Evolutionary conservation across 2,888 invertebrate species (phyloP), one percentile per base, ranked within the genome.

Genomic region (Reticulitermes lucifugus): DNA sequence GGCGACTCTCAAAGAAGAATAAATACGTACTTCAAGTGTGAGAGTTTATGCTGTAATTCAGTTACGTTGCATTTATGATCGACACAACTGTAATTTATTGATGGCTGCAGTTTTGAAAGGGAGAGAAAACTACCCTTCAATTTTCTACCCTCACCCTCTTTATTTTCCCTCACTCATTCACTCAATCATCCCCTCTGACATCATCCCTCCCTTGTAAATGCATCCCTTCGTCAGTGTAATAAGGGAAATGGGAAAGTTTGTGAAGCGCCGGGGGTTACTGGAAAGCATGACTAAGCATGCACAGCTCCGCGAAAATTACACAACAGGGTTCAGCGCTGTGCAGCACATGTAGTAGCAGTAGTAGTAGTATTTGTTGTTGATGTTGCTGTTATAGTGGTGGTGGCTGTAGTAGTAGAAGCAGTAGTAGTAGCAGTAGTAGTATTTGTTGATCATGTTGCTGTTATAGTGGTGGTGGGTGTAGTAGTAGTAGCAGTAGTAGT

Each of bases 181-280:
- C 81, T 81, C 81, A 81, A 81, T 81, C 81, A 81, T 81, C 81
- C 81, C 81, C 81, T 81, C 81, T 81, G 81, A 81, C 81, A 81
- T 35, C 55, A 70, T 70, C 55, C 81, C 65, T 43, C 70, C 81
- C 81, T 60, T 60, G 60, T 60, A 60, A 12, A 60, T 60, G 21
- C 77, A 77, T 22, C 77, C 77, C 79, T 79, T 55, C 81, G 35
- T 60, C n/a, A 25, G 60, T 80, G 59, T 80, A 80, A 80, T 80
- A 80, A 80, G 80, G 80, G 80, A 81, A 81, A 81, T 43, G 81
- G 43, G 41, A 70, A 81, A 77, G 77, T 77, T 77, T 77, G 77
- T 46, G 12, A n/a, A n/a, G n/a, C 10, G 43, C 77, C 41, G 77
- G 77, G 73, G 29, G 73, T 73, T 41, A 41, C 5, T 29, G 73